Base-by-base conservation (phyloP, 2,888 invertebrate species). In the Xestia sexstrigata region DNA sequence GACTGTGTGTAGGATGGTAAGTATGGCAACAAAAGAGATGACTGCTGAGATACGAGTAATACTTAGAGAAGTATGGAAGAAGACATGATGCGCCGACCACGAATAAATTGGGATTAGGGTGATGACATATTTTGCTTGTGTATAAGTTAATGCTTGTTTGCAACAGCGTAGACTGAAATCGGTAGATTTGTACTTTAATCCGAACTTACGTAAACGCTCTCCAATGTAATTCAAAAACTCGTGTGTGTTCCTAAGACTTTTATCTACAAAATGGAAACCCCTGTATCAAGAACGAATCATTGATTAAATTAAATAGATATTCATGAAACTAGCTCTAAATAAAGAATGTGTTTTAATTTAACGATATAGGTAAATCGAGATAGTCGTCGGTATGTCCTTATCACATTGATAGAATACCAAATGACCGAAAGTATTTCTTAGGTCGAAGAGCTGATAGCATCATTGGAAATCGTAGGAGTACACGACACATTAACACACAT, bases 351-450 rank as follows among this genome's bases (percentile, higher is more conserved):
- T 49, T 68, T 66, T 49, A 66, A 65, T 65, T 47, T 69, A 82
- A 69, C 69, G 68, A 82, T 70, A 45, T 13, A 62, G 1, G 60
- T 78, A 52, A 73, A 82, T 82, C 73, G 74, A 70, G 60, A 73
- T 78, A 70, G 15, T 42, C 62, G 60, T 45, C 42, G 62, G 39
- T 52, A 9, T n/a, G 17, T 26, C 42, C 47, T 73, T 70, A 79
- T 83, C 79, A 52, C 39, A 65, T 70, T 78, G 74, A 79, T 79
- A 62, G 66, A 47, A 67, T 67, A 74, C 20, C 67, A 39, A 81
- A 67, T 15, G 35, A 26, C 4, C 39, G 13, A 30, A 70, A 30
- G 55, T 42, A 70, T 58, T 60, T 73, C 49, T 79, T 60, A 73
- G 26, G 26, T 78, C 17, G 9, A 60, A 26, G 58, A 42, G 3